A percentile compares a stretch with the other conserved stretches of the same genome.
Conservation (phyloP, 2,113 vertebrate species). For the Zosterops japonicus region DNA sequence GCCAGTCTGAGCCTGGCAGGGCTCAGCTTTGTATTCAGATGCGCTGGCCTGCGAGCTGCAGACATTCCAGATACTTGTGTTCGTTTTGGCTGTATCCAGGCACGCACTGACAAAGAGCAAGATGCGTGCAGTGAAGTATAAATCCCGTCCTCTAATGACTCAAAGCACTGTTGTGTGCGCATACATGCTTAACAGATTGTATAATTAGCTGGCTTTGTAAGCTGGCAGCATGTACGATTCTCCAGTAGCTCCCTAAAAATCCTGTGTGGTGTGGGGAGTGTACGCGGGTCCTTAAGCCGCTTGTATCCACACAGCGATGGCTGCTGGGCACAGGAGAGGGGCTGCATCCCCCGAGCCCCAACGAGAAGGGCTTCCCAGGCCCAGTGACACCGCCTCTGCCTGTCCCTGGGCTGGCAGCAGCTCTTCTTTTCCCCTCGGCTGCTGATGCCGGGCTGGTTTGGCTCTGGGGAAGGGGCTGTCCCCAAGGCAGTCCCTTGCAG, state of each 20-base stretch:
- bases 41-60: constrained; percentile 23
- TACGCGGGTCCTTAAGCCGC: neutral
- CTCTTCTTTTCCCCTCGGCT: neutral
- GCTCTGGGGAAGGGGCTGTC: neutral
- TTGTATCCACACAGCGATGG: rapidly evolving
- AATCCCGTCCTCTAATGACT: constrained; percentile 58
- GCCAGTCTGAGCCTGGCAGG: neutral
- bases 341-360: neutral
- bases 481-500: neutral
- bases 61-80: constrained; percentile 67
- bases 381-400: neutral
- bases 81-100: constrained; percentile 60
- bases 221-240: neutral
- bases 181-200: constrained; percentile 61
- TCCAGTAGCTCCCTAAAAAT: neutral
- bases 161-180: constrained; percentile 30
- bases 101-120: constrained; percentile 61
- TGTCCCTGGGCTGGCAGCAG: neutral
- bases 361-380: neutral
- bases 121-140: constrained; percentile 69
- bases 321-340: neutral
- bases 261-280: neutral
- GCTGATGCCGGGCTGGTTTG: neutral
- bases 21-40: constrained; percentile 61
- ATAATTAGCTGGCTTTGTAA: constrained; percentile 61